Evolutionary conservation across 2,113 vertebrate genomes (phyloP).

Genomic region (Varanus komodoensis): DNA sequence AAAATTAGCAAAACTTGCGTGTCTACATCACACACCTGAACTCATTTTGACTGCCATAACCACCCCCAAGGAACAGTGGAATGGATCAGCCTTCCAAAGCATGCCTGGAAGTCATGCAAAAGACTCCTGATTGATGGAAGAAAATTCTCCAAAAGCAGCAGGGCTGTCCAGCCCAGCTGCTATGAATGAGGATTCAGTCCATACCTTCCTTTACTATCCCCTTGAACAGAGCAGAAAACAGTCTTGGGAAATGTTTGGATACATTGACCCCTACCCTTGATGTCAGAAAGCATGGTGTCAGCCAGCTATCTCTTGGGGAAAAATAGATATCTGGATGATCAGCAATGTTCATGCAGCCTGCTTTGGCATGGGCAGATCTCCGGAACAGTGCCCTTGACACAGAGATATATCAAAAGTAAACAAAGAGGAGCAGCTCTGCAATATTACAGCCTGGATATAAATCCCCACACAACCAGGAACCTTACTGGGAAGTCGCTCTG

Average conservation of each 20-base stretch:
- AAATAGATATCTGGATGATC: neutral
- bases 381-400: neutral
- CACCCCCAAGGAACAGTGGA: neutral
- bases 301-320: neutral
- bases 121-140: no score
- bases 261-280: neutral
- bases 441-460: neutral
- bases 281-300: neutral
- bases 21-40: neutral
- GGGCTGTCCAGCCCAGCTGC: no score
- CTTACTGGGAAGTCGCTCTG: no score
- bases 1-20: neutral
- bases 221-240: neutral
- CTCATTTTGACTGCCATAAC: neutral
- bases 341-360: neutral
- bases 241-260: no score
- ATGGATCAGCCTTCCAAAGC: neutral
- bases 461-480: no score
- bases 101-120: no score
- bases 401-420: neutral
- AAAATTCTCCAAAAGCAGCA: no score
- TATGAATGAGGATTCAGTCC: neutral
- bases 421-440: neutral
- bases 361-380: neutral
- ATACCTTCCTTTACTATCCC: neutral